A percentile compares a stretch with the other conserved stretches of the same genome.
These are phyloP conservation scores for Furcifer pardalis DNA, from an alignment of 2,797 vertebrate species.

Conservation along the genomic window DNA sequence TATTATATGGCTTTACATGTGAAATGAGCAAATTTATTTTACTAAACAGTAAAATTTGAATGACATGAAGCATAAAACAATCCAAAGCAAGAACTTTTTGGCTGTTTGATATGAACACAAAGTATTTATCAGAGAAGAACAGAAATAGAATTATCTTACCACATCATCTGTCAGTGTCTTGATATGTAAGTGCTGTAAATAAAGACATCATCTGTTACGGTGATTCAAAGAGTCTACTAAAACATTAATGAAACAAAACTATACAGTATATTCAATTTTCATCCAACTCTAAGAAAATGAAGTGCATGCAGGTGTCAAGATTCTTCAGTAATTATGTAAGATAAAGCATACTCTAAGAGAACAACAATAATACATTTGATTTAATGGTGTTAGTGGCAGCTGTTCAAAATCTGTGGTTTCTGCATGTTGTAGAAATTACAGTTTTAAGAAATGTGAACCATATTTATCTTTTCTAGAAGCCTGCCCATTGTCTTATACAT, in stretches of 20 bases:
- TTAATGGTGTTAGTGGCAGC: too few relatives aligned
- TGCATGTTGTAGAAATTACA: too few relatives aligned
- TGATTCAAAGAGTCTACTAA: not conserved
- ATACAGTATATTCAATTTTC: not conserved
- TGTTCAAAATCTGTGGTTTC: too few relatives aligned
- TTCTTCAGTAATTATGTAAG: not conserved
- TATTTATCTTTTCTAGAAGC: too few relatives aligned
- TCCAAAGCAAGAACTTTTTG: not conserved
- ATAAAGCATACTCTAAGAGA: not conserved
- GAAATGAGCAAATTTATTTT: not conserved
- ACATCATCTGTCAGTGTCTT: conserved; percentile 95
- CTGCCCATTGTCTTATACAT: too few relatives aligned
- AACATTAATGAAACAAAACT: not conserved
- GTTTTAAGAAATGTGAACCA: too few relatives aligned
- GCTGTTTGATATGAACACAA: conserved; percentile 34
- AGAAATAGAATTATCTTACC: conserved; percentile 83
- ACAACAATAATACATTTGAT: too few relatives aligned
- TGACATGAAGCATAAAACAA: not conserved
- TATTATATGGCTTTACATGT: not conserved
- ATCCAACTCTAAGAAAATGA: not conserved
- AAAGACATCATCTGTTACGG: conserved; percentile 60
- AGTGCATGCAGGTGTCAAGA: not conserved
- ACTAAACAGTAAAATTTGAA: not conserved
- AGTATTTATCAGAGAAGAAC: conserved; percentile 56
- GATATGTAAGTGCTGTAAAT: conserved; percentile 91